Evolutionary conservation across 2,888 invertebrate genomes (phyloP).

Genomic region (Junonia oenone): DNA sequence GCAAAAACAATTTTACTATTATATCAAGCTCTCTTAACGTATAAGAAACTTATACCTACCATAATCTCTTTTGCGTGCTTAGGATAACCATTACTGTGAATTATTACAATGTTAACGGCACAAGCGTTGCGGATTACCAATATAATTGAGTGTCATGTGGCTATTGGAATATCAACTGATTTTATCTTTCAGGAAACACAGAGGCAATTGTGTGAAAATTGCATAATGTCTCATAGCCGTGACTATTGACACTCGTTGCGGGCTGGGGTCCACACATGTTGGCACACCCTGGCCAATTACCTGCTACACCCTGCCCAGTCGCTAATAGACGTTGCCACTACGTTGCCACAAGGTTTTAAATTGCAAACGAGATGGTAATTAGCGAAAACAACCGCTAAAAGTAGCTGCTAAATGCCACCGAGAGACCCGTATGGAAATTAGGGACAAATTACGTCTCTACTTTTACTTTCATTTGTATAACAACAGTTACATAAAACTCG

Average conservation of each 20-base stretch:
- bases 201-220: constrained; percentile 42
- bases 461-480: constrained; percentile 68
- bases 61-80: not conserved
- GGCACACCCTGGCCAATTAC: constrained; percentile 62
- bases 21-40: too few species aligned
- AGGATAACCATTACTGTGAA: not conserved
- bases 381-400: constrained; percentile 70
- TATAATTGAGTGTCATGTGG: constrained; percentile 38
- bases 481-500: constrained; percentile 59
- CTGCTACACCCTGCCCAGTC: constrained; percentile 62
- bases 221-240: constrained; percentile 45
- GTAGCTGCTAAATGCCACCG: constrained; percentile 63
- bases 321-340: constrained; percentile 41
- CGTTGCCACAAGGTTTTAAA: constrained; percentile 55
- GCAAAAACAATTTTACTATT: not conserved
- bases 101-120: not conserved
- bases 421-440: constrained; percentile 70
- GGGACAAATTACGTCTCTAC: constrained; percentile 72
- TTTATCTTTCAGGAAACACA: constrained; percentile 58
- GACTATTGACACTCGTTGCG: constrained; percentile 39
- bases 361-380: constrained; percentile 78
- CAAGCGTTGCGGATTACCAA: constrained; percentile 4
- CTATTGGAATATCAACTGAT: constrained; percentile 36
- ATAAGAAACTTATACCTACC: too few species aligned
- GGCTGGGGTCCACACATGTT: constrained; percentile 48